These are phyloP conservation scores for Steatocranus sp. DNA, from an alignment of 2,797 vertebrate genomes.

Conservation along the genomic window DNA sequence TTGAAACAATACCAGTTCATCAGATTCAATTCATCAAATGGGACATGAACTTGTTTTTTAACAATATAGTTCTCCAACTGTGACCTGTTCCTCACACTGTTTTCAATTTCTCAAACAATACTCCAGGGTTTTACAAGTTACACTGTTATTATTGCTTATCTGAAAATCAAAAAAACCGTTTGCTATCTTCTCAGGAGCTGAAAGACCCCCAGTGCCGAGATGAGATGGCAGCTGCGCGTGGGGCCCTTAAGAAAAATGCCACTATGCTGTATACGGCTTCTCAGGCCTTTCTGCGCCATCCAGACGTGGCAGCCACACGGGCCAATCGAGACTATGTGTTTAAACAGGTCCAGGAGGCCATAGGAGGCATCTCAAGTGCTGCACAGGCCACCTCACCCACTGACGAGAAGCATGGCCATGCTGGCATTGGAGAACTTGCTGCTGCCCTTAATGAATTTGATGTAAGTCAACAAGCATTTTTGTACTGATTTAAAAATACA, in stretches of 20 bases:
- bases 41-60: not conserved
- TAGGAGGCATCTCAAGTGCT: constrained; percentile 94
- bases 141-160: not conserved
- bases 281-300: constrained; percentile 94
- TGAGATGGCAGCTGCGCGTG: constrained; percentile 96
- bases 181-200: constrained; percentile 79
- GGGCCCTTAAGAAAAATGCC: constrained; percentile 97
- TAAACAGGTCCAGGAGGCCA: constrained; percentile 99
- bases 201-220: constrained; percentile 97
- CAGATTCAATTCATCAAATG: constrained; percentile 8
- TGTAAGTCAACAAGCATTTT: constrained; percentile 75
- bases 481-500: not conserved
- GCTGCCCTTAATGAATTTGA: constrained; percentile 98
- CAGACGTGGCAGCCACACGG: constrained; percentile 93
- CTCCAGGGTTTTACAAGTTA: not conserved
- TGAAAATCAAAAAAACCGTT: fast-evolving
- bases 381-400: constrained; percentile 94
- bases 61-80: not conserved
- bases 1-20: constrained; percentile 24
- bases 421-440: constrained; percentile 94
- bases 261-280: constrained; percentile 98
- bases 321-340: constrained; percentile 98
- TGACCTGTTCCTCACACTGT: not conserved
- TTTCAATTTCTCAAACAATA: not conserved
- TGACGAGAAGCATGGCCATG: constrained; percentile 94